Conservation (phyloP, 2,113 vertebrate species). For the Lathamus discolor region DNA sequence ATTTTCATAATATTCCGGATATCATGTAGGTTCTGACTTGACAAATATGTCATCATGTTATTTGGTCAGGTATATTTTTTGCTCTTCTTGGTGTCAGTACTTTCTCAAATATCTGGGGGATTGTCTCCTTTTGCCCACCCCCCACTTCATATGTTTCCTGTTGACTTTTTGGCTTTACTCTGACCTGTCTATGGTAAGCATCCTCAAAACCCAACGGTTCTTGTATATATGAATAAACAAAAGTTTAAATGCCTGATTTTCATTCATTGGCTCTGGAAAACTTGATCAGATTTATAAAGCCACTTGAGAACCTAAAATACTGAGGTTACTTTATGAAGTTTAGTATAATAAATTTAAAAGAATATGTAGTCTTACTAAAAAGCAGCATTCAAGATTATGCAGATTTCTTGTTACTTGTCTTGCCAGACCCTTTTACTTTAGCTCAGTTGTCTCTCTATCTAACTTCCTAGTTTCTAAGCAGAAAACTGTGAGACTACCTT, state of each 20-base stretch:
- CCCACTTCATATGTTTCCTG: background rate
- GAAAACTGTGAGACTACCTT: background rate
- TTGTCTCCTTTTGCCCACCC: background rate
- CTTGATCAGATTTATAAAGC: background rate
- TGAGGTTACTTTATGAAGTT: background rate
- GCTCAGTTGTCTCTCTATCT: background rate
- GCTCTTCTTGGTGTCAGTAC: background rate
- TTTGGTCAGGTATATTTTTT: background rate
- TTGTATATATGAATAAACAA: background rate
- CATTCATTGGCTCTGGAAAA: background rate
- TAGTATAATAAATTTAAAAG: background rate
- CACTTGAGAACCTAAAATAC: background rate
- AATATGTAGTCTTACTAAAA: background rate
- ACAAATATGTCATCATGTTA: background rate
- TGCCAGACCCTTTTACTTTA: background rate
- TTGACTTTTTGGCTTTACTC: background rate
- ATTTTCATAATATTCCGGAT: background rate
- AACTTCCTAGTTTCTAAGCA: background rate
- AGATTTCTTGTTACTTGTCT: background rate
- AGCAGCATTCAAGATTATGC: background rate
- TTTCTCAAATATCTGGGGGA: background rate
- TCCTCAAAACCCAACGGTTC: background rate
- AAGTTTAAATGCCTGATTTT: background rate
- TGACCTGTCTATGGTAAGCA: background rate
- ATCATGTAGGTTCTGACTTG: background rate